phyloP scores from a whole-genome alignment of 2,888 invertebrate species.

The Muschampia plurimacula region DNA sequence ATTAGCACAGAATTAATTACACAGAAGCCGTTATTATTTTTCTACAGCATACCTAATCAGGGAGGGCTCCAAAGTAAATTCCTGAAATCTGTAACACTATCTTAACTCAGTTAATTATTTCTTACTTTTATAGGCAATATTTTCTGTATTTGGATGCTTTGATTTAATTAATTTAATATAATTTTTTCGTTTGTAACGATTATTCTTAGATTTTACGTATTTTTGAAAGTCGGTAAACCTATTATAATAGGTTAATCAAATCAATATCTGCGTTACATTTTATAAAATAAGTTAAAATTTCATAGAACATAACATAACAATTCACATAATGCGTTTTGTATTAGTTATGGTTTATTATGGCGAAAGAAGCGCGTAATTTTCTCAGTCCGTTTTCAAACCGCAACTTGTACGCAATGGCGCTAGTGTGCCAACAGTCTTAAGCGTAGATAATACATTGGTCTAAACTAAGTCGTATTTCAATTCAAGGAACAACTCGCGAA shows the following conservation, averaged over 20 bases:
- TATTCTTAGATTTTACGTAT: neutral
- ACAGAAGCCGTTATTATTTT: too few species aligned
- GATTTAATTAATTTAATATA: neutral
- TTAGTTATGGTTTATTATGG: slow-evolving; percentile 18
- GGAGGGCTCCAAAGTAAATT: too few species aligned
- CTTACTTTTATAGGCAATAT: neutral
- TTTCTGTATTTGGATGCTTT: neutral
- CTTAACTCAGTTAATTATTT: too few species aligned
- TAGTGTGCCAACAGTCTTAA: slow-evolving; percentile 19
- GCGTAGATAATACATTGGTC: slow-evolving; percentile 12
- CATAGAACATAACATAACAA: neutral
- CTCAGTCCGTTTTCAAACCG: slow-evolving; percentile 4
- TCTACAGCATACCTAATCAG: too few species aligned
- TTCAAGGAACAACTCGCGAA: slow-evolving; percentile 23
- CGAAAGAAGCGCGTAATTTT: slow-evolving; percentile 21
- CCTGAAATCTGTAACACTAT: too few species aligned
- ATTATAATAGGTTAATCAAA: neutral
- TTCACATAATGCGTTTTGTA: slow-evolving; percentile 14
- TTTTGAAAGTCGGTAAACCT: neutral
- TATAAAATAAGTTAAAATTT: slow-evolving; percentile 1
- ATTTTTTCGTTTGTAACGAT: too few species aligned
- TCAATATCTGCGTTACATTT: neutral
- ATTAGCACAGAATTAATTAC: too few species aligned
- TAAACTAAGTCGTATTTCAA: slow-evolving; percentile 34
- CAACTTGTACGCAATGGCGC: slow-evolving; percentile 19